Percentiles rank a stretch among this genome's conserved stretches.
phyloP scores from a whole-genome alignment of 35 echinoderm and acorn worm species.

The Strongylocentrotus purpuratus region DNA sequence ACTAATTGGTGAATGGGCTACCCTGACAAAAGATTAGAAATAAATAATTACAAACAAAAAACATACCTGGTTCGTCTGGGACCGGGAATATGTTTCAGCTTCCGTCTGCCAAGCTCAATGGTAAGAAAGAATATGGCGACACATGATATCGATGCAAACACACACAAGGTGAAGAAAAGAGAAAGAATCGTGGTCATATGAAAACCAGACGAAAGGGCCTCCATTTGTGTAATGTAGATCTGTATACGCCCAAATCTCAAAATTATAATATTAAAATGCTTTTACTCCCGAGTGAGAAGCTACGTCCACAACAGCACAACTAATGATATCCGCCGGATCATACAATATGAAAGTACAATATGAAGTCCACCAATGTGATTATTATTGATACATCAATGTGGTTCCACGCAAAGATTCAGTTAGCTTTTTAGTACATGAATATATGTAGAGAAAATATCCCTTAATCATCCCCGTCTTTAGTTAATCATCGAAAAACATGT shows the following conservation, averaged over 20 bases:
- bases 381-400: no score
- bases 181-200: background rate
- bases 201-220: background rate
- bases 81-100: background rate
- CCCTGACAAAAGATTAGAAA: no score
- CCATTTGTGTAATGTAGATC: background rate
- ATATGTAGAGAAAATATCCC: background rate
- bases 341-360: no score
- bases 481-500: background rate
- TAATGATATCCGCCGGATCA: no score
- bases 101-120: background rate
- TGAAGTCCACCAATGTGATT: no score
- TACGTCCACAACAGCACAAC: no score
- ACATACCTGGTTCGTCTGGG: conserved; percentile 12
- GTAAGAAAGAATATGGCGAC: background rate
- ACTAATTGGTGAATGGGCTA: no score
- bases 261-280: no score
- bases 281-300: no score
- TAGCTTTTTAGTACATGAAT: background rate
- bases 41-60: no score
- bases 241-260: no score
- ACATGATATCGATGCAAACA: background rate
- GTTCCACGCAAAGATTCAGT: no score
- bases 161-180: background rate
- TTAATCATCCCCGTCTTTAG: background rate